These are phyloP conservation scores for Stegostoma tigrinum DNA, from an alignment of 2,113 vertebrate genomes.

Conservation along the genomic window DNA sequence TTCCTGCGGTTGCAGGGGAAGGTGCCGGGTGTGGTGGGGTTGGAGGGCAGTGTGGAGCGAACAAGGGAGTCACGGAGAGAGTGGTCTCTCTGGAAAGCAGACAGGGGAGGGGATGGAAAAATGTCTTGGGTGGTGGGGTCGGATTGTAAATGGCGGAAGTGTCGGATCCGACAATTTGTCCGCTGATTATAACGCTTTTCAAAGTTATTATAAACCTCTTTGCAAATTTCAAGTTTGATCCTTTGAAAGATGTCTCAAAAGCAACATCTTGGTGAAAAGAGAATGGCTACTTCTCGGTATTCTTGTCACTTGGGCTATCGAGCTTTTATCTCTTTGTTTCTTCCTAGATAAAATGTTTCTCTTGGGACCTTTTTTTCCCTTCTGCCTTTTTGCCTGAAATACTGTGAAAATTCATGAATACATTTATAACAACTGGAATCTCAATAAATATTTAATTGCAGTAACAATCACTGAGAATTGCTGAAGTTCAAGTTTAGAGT, in stretches of 20 bases:
- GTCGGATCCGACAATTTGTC: no score
- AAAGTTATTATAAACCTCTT: not conserved
- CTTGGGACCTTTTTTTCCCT: constrained; percentile 43
- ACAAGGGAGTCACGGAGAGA: no score
- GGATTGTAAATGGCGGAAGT: no score
- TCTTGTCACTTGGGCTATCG: constrained; percentile 39
- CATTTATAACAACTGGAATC: constrained; percentile 51
- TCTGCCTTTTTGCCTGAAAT: constrained; percentile 48
- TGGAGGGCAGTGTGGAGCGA: no score
- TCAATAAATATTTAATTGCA: constrained; percentile 55
- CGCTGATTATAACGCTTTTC: not conserved
- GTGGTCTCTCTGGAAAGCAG: no score
- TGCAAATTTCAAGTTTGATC: not conserved
- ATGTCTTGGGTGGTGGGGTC: no score
- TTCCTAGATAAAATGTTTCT: constrained; percentile 47
- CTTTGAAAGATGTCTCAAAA: constrained; percentile 43
- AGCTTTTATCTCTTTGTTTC: constrained; percentile 54
- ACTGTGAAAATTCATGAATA: constrained; percentile 53
- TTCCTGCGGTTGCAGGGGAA: no score
- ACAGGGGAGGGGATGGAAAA: no score
- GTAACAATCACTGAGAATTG: not conserved
- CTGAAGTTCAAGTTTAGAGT: not conserved
- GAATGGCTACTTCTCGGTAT: not conserved
- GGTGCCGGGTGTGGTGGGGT: no score
- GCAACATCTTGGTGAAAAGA: not conserved